Evolutionary conservation across 2,797 vertebrate genomes (phyloP).

Genomic region (Sphaeramia orbicularis): DNA sequence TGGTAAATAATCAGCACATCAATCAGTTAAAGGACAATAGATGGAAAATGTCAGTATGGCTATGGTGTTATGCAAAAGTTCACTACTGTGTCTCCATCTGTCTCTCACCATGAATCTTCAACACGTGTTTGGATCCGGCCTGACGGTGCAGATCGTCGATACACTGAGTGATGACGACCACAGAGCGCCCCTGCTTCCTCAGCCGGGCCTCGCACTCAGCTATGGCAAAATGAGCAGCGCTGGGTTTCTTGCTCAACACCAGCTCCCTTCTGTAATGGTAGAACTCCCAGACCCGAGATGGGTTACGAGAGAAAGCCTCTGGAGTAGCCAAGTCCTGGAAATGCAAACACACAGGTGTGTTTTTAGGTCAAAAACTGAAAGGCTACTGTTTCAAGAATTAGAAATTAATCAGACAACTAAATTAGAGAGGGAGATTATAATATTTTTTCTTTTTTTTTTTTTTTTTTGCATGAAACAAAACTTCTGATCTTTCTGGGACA

Average conservation of each 20-base stretch:
- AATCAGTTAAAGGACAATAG: too few relatives aligned
- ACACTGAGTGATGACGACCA: constrained; percentile 95
- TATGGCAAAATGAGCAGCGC: constrained; percentile 89
- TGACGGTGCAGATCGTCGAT: constrained; percentile 93
- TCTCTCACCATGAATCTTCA: constrained; percentile 93
- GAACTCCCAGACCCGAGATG: constrained; percentile 96
- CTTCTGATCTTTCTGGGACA: constrained; percentile 21
- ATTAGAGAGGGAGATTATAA: background rate
- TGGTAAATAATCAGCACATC: too few relatives aligned
- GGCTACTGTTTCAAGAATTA: background rate
- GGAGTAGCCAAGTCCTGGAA: constrained; percentile 93
- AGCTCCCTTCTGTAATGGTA: constrained; percentile 94
- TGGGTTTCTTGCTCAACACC: constrained; percentile 88
- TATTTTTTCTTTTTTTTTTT: background rate
- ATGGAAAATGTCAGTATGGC: background rate
- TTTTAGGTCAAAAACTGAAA: constrained; percentile 18
- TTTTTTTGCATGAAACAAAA: background rate
- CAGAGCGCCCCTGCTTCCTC: constrained; percentile 88
- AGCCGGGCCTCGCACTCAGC: constrained; percentile 92
- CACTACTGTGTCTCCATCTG: background rate
- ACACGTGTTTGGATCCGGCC: constrained; percentile 92
- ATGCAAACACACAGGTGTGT: constrained; percentile 7
- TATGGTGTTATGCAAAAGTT: background rate
- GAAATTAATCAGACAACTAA: constrained; percentile 1
- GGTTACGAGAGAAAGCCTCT: constrained; percentile 90